A percentile compares a stretch with the other conserved stretches of the same genome.
Conservation (phyloP, 2,113 vertebrate species). For the Lepidothrix coronata region DNA sequence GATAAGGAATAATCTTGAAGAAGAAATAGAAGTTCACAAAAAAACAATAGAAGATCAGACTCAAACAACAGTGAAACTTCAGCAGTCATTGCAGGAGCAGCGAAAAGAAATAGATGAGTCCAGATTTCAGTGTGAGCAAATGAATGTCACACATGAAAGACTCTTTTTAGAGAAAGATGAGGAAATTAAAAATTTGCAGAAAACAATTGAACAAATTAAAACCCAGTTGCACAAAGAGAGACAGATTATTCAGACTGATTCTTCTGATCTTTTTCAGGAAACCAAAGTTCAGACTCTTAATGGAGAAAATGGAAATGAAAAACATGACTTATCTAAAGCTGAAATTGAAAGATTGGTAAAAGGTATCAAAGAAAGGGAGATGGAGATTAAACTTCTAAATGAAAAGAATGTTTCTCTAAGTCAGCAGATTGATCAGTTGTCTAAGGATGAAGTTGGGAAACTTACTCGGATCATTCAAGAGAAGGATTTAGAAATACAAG, state of each 20-base stretch:
- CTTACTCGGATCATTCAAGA: constrained; percentile 90
- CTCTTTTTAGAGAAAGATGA: constrained; percentile 87
- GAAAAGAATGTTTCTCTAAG: constrained; percentile 91
- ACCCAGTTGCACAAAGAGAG: constrained; percentile 74
- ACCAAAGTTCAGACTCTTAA: constrained; percentile 87
- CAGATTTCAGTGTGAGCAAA: constrained; percentile 83
- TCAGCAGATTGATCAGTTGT: constrained; percentile 89
- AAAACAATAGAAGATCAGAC: constrained; percentile 84
- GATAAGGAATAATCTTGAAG: constrained; percentile 78
- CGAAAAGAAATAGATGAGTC: constrained; percentile 86
- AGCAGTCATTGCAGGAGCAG: constrained; percentile 84
- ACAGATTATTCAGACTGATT: constrained; percentile 68
- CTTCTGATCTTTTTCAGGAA: constrained; percentile 85
- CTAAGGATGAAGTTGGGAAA: constrained; percentile 89
- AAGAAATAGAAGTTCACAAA: constrained; percentile 81
- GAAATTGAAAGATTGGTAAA: constrained; percentile 89
- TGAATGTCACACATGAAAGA: constrained; percentile 80
- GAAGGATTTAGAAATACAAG: constrained; percentile 93
- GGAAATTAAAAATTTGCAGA: constrained; percentile 84
- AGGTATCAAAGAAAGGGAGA: constrained; percentile 93
- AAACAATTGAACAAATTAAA: constrained; percentile 79
- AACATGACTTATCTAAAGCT: constrained; percentile 94
- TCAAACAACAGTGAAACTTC: constrained; percentile 75
- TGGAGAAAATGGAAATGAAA: constrained; percentile 91
- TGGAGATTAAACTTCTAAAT: constrained; percentile 90